Percentiles rank a stretch among this genome's conserved stretches.
Conservation (phyloP, 2,888 invertebrate species). For the Drosophila greeni region DNA sequence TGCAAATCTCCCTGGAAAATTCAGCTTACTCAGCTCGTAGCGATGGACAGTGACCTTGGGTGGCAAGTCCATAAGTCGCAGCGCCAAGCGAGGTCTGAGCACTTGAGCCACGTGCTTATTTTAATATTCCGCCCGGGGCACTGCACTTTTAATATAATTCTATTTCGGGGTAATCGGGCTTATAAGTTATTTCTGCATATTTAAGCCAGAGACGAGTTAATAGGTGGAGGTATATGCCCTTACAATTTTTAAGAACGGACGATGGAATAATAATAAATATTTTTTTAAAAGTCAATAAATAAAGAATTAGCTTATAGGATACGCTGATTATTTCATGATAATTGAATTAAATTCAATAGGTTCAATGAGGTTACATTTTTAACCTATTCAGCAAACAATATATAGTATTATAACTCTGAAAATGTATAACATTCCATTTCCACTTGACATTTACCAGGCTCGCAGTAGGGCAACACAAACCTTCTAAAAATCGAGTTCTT, state of each 20-base stretch:
- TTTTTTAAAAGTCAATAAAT: not conserved
- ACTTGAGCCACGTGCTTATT: slow-evolving; percentile 23
- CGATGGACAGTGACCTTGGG: slow-evolving; percentile 25
- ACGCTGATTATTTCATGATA: too few species aligned
- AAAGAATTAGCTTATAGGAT: too few species aligned
- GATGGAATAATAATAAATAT: not conserved
- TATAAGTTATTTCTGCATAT: slow-evolving; percentile 20
- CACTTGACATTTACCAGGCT: not conserved
- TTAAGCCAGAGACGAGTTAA: not conserved
- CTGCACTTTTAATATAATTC: slow-evolving; percentile 21
- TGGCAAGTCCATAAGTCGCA: slow-evolving; percentile 18
- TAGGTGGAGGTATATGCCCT: not conserved
- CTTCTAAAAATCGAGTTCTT: not conserved
- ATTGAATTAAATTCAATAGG: not conserved
- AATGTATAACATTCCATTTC: not conserved
- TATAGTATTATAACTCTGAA: not conserved
- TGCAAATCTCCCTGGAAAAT: slow-evolving; percentile 32
- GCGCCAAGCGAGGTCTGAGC: slow-evolving; percentile 39
- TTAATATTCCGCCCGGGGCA: slow-evolving; percentile 24
- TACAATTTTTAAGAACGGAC: not conserved
- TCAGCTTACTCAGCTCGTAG: slow-evolving; percentile 19
- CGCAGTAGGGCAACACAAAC: not conserved
- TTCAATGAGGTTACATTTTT: not conserved
- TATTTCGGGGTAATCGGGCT: slow-evolving; percentile 13
- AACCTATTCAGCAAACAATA: not conserved